phyloP scores from a whole-genome alignment of 2,888 invertebrate genomes.

The Seira musarum region DNA sequence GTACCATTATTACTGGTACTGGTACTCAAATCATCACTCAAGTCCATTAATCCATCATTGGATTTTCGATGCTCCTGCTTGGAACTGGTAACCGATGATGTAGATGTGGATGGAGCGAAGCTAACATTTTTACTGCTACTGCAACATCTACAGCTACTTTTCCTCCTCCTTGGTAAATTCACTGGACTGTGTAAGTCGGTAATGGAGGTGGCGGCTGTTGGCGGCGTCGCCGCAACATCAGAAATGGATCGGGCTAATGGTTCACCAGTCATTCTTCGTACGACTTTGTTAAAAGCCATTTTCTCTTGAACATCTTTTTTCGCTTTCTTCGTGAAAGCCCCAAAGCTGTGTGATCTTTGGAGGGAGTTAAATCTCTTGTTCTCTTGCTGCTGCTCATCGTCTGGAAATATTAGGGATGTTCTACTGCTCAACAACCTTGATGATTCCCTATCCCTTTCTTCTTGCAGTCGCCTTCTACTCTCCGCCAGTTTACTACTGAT shows the following conservation, averaged over 20 bases:
- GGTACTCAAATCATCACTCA: neutral
- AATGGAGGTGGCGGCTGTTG: constrained; percentile 47
- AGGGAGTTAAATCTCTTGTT: too few relatives aligned
- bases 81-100: neutral
- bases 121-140: constrained; percentile 49
- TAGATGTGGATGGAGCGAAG: constrained; percentile 28
- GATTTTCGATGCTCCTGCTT: constrained; percentile 13
- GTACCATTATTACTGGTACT: neutral
- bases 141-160: too few relatives aligned
- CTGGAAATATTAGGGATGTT: neutral
- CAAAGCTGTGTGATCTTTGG: constrained; percentile 62
- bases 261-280: constrained; percentile 30
- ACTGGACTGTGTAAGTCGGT: constrained; percentile 59
- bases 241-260: constrained; percentile 52
- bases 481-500: constrained; percentile 52
- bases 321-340: constrained; percentile 67
- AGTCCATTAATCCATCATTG: too few relatives aligned
- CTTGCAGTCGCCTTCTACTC: constrained; percentile 31
- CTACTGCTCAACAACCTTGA: neutral
- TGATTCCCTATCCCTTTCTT: constrained; percentile 32
- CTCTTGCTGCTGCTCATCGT: neutral
- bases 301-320: constrained; percentile 59
- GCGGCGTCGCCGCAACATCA: constrained; percentile 22
- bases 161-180: constrained; percentile 29
- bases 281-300: constrained; percentile 60